A percentile compares a stretch with the other conserved stretches of the same genome.
phyloP scores from a whole-genome alignment of 2,888 invertebrate genomes.

The Agriopis aurantiaria region DNA sequence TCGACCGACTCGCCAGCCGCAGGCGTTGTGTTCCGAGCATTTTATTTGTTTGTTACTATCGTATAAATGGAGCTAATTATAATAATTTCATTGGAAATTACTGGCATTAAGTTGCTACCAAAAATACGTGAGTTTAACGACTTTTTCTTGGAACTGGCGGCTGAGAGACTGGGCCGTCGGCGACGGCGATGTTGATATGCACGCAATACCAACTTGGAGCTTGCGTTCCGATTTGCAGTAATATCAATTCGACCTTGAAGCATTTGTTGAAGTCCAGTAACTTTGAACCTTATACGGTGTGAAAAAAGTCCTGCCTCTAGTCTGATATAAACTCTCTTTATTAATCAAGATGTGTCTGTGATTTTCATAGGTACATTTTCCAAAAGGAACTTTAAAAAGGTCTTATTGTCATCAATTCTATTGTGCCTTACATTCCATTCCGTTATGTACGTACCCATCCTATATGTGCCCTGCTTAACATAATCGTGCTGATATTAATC shows the following conservation, averaged over 20 bases:
- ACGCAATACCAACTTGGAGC: slow-evolving; percentile 54
- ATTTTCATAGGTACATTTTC: too few relatives aligned
- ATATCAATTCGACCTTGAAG: slow-evolving; percentile 70
- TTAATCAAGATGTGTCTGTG: too few relatives aligned
- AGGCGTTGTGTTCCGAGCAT: slow-evolving; percentile 71
- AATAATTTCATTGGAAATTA: slow-evolving; percentile 85
- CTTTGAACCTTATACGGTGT: background rate
- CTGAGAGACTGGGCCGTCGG: slow-evolving; percentile 68
- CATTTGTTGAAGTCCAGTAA: slow-evolving; percentile 22
- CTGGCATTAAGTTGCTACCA: slow-evolving; percentile 86
- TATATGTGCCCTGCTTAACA: background rate
- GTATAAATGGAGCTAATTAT: slow-evolving; percentile 85
- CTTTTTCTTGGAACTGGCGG: slow-evolving; percentile 82
- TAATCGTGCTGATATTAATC: slow-evolving; percentile 5
- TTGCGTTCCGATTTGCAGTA: slow-evolving; percentile 53
- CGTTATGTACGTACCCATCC: background rate
- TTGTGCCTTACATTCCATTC: too few relatives aligned
- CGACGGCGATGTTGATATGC: slow-evolving; percentile 61
- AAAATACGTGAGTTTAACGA: slow-evolving; percentile 86
- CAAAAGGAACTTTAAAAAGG: too few relatives aligned
- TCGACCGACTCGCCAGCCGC: slow-evolving; percentile 59
- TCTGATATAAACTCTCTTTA: background rate
- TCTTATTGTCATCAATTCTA: too few relatives aligned
- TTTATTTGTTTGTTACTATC: slow-evolving; percentile 86
- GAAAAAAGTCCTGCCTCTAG: background rate